Percentiles rank a stretch among this genome's conserved stretches.
phyloP scores from a whole-genome alignment of 2,113 vertebrate species.

The Lagopus leucura region DNA sequence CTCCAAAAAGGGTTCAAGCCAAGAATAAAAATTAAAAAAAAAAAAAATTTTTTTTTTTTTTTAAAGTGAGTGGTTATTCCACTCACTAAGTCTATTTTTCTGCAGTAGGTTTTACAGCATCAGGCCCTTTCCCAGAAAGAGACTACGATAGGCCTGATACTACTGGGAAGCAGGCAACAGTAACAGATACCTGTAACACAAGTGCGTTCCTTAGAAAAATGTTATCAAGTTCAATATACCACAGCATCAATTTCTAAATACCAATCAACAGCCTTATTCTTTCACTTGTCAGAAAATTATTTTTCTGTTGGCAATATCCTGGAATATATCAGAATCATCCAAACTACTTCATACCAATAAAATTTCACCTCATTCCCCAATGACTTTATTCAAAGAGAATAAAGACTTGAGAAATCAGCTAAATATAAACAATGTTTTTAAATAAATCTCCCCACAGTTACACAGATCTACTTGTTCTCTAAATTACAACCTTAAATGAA shows the following conservation, averaged over 20 bases:
- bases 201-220: not conserved
- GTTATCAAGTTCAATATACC: not conserved
- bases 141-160: not conserved
- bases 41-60: too few relatives aligned
- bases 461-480: not conserved
- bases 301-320: not conserved
- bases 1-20: not conserved
- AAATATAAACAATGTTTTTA: not conserved
- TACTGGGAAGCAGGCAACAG: not conserved
- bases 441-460: not conserved
- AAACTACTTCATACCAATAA: not conserved
- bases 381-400: not conserved
- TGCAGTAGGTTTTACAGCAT: not conserved
- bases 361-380: not conserved
- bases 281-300: not conserved
- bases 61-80: not conserved
- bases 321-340: not conserved
- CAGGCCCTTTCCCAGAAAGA: not conserved
- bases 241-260: not conserved
- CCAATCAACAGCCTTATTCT: not conserved
- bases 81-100: not conserved
- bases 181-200: not conserved
- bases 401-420: not conserved
- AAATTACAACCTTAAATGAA: not conserved
- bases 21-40: not conserved